Conservation (phyloP, 2,888 invertebrate species). For the Synanthedon formicaeformis region DNA sequence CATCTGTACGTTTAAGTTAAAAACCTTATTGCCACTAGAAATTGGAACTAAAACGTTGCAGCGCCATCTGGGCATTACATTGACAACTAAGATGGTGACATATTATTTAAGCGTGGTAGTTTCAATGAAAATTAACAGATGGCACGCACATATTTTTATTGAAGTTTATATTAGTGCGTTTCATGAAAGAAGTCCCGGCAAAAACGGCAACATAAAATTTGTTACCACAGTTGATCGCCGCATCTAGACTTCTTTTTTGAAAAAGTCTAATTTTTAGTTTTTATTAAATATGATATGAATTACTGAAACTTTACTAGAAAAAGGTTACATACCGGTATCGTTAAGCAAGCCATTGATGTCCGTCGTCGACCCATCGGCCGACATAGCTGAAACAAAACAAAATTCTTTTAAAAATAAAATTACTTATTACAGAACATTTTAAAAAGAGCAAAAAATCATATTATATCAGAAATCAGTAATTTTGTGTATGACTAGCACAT, state of each 20-base stretch:
- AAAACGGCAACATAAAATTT: no score
- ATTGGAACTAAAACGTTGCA: no score
- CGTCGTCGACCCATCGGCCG: slow-evolving; percentile 73
- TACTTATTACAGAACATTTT: background rate
- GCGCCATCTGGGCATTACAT: no score
- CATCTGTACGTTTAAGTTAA: no score
- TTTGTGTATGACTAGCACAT: background rate
- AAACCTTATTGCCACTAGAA: no score
- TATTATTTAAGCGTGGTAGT: background rate
- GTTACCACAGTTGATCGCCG: no score
- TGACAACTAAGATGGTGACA: no score
- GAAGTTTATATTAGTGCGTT: background rate
- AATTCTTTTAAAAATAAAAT: slow-evolving; percentile 2
- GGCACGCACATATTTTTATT: background rate
- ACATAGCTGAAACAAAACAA: slow-evolving; percentile 71
- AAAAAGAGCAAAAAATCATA: background rate
- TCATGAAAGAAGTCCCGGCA: no score
- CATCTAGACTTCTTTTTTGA: no score
- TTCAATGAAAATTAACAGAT: background rate
- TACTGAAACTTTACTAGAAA: background rate
- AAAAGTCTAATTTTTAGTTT: no score
- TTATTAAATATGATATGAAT: background rate
- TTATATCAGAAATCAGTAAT: background rate
- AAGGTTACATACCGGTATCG: slow-evolving; percentile 65
- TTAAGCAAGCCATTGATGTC: slow-evolving; percentile 74